Evolutionary conservation across 2,888 invertebrate genomes (phyloP).

Genomic region (Hydroisotoma schaefferi): DNA sequence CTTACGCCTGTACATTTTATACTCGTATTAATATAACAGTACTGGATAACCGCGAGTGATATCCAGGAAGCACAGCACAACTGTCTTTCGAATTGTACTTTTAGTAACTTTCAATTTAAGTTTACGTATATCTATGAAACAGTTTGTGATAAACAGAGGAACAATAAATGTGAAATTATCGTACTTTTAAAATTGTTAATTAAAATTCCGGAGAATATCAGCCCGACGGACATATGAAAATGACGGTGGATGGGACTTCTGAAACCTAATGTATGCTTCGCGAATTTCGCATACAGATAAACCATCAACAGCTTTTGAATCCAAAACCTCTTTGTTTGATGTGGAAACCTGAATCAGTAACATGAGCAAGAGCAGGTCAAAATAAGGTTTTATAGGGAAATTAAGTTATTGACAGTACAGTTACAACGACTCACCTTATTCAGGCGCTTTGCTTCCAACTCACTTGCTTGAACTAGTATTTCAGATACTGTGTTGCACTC

Average conservation of each 20-base stretch:
- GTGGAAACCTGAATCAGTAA: constrained; percentile 21
- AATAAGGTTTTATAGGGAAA: background rate
- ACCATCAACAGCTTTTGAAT: constrained; percentile 27
- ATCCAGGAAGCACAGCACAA: too few relatives aligned
- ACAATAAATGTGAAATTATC: too few relatives aligned
- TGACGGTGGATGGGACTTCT: constrained; percentile 51
- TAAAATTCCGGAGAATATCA: constrained; percentile 21
- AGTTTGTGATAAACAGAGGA: too few relatives aligned
- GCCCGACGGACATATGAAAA: constrained; percentile 45
- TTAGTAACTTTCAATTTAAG: too few relatives aligned
- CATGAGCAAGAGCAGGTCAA: background rate
- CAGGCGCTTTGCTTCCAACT: constrained; percentile 44
- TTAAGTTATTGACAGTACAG: background rate
- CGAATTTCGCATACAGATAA: constrained; percentile 76
- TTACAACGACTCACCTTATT: constrained; percentile 34
- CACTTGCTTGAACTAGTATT: constrained; percentile 45
- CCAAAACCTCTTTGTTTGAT: constrained; percentile 24
- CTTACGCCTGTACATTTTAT: too few relatives aligned
- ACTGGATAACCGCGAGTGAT: too few relatives aligned
- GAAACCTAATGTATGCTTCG: constrained; percentile 74
- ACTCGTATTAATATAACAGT: too few relatives aligned
- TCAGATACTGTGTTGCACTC: constrained; percentile 43
- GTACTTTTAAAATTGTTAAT: constrained; percentile 22
- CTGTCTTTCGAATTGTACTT: too few relatives aligned
- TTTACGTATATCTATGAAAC: too few relatives aligned